These are phyloP conservation scores for Drosophila neonasuta DNA, from an alignment of 2,888 invertebrate genomes.

Conservation along the genomic window DNA sequence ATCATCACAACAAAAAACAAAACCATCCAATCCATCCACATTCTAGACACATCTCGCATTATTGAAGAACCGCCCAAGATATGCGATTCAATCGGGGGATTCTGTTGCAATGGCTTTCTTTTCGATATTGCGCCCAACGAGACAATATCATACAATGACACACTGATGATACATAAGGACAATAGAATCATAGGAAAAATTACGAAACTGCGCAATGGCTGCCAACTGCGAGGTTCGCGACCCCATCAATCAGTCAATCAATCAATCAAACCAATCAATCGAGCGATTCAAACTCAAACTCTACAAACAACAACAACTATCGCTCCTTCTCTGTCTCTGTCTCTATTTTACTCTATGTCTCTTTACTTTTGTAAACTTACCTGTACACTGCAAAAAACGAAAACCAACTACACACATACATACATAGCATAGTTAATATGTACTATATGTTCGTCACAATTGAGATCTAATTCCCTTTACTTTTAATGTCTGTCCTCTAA, in stretches of 20 bases:
- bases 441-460: constrained; percentile 24
- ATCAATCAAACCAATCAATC: constrained; percentile 29
- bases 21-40: constrained; percentile 67
- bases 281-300: constrained; percentile 14
- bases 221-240: constrained; percentile 73
- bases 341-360: constrained; percentile 20
- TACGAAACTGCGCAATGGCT: constrained; percentile 76
- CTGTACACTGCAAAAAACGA: constrained; percentile 31
- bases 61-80: constrained; percentile 70
- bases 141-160: constrained; percentile 78
- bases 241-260: constrained; percentile 37
- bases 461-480: constrained; percentile 11
- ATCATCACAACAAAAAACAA: constrained; percentile 53
- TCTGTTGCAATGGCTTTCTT: constrained; percentile 78
- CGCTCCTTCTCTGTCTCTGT: constrained; percentile 21
- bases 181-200: constrained; percentile 79
- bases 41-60: constrained; percentile 75
- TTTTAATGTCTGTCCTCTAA: constrained; percentile 13
- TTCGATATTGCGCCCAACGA: constrained; percentile 77
- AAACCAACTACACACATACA: constrained; percentile 18
- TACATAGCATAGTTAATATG: constrained; percentile 16
- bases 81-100: constrained; percentile 73
- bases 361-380: constrained; percentile 30
- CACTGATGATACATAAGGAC: constrained; percentile 72
- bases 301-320: constrained; percentile 29